phyloP scores from a whole-genome alignment of 2,113 vertebrate species.

The Myocastor coypus region DNA sequence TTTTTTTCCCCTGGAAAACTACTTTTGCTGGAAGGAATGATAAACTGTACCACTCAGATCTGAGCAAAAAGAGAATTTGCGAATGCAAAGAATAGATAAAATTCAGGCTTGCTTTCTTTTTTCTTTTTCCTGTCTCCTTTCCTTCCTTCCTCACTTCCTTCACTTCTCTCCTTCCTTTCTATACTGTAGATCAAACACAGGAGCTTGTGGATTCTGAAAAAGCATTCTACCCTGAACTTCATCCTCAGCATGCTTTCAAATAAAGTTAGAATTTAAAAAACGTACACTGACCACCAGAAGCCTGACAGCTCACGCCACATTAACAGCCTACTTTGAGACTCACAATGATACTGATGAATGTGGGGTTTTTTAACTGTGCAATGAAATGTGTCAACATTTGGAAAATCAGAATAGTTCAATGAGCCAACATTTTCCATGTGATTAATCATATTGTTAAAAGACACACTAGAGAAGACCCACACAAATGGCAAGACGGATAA shows the following conservation, averaged over 20 bases:
- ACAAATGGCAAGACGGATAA: conserved; percentile 15
- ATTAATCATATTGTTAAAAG: conserved; percentile 47
- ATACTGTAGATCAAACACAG: neutral
- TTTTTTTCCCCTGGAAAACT: neutral
- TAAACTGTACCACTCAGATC: neutral
- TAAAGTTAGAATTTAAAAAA: conserved; percentile 37
- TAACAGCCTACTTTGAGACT: neutral
- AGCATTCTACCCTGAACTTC: neutral
- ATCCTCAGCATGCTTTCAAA: neutral
- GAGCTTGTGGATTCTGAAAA: neutral
- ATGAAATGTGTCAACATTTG: conserved; percentile 17
- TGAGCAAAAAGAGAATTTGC: neutral
- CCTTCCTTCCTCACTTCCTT: neutral
- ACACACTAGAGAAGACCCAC: neutral
- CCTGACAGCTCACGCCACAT: neutral
- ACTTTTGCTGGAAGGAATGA: conserved; percentile 39
- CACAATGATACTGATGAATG: neutral
- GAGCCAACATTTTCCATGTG: conserved; percentile 22
- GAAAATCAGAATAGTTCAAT: neutral
- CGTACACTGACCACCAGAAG: neutral
- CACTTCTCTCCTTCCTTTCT: neutral
- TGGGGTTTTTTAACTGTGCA: neutral
- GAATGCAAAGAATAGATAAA: conserved; percentile 20
- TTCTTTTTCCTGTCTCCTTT: neutral
- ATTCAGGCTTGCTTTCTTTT: neutral